Percentiles rank a stretch among this genome's conserved stretches.
These are phyloP conservation scores for Suillia variegata DNA, from an alignment of 2,888 invertebrate species.

Conservation along the genomic window DNA sequence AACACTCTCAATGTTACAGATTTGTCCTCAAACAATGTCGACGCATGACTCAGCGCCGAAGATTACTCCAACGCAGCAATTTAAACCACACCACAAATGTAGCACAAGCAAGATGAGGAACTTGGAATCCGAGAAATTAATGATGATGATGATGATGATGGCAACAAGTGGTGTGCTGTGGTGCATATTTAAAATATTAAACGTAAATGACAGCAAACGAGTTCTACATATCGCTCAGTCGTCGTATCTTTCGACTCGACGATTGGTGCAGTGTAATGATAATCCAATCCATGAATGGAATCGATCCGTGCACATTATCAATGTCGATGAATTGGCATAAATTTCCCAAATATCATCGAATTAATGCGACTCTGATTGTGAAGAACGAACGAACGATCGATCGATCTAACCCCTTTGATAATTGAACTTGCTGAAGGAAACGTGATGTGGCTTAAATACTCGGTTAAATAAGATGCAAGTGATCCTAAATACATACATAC, in stretches of 20 bases:
- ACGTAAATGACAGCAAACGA: slow-evolving; percentile 53
- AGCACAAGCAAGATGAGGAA: slow-evolving; percentile 26
- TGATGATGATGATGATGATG: too few species aligned
- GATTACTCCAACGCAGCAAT: neutral
- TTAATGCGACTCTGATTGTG: neutral
- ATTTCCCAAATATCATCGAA: slow-evolving; percentile 25
- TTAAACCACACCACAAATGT: too few species aligned
- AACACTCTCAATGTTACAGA: slow-evolving; percentile 3
- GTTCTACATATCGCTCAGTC: slow-evolving; percentile 12
- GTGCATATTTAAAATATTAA: too few species aligned
- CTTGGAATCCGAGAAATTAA: slow-evolving; percentile 48
- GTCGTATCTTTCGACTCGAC: neutral
- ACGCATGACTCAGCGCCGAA: slow-evolving; percentile 39
- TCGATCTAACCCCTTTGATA: neutral
- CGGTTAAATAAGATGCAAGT: slow-evolving; percentile 26
- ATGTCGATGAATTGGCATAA: slow-evolving; percentile 53
- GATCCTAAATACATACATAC: neutral
- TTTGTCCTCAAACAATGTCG: neutral
- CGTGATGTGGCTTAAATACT: slow-evolving; percentile 28
- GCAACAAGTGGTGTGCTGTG: slow-evolving; percentile 54
- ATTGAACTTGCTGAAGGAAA: slow-evolving; percentile 14
- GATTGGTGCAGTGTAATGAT: slow-evolving; percentile 7
- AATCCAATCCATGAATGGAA: slow-evolving; percentile 11
- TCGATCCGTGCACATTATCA: slow-evolving; percentile 34
- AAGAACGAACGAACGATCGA: too few species aligned